phyloP scores from a whole-genome alignment of 1,140 invertebrate genomes.

The Geopemphigus sp. region DNA sequence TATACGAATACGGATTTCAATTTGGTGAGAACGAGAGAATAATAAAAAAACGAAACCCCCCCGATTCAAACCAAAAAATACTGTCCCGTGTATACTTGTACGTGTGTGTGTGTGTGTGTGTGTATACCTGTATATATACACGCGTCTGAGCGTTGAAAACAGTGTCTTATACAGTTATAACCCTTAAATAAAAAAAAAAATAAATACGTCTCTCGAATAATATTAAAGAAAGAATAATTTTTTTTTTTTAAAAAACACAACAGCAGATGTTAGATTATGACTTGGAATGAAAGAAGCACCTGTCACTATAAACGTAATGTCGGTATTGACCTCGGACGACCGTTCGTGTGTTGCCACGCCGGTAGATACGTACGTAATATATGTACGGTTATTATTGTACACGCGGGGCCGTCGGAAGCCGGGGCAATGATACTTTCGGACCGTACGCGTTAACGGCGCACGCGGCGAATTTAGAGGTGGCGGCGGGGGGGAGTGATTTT shows the following conservation, averaged over 20 bases:
- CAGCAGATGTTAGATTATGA: constrained; percentile 42
- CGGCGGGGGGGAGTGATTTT: too few species aligned
- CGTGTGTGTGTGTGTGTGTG: too few species aligned
- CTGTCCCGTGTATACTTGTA: too few species aligned
- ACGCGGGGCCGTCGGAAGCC: not conserved
- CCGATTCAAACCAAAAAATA: constrained; percentile 1
- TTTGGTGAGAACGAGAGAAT: constrained; percentile 11
- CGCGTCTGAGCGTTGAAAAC: constrained; percentile 1
- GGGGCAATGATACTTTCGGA: not conserved
- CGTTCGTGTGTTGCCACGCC: not conserved
- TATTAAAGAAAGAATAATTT: not conserved
- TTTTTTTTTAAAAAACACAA: not conserved
- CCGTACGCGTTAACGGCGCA: too few species aligned
- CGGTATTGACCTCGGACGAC: constrained; percentile 16
- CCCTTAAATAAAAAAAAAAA: not conserved
- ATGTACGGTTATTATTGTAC: constrained; percentile 2
- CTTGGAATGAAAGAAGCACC: constrained; percentile 9
- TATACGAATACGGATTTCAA: not conserved
- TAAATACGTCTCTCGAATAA: constrained; percentile 27
- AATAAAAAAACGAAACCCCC: not conserved
- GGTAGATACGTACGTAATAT: not conserved
- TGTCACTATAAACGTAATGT: constrained; percentile 4
- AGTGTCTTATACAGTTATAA: not conserved
- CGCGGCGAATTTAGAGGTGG: too few species aligned
- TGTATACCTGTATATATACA: too few species aligned